A percentile compares a stretch with the other conserved stretches of the same genome.
phyloP scores from a whole-genome alignment of 2,888 invertebrate species.

The Scelioninae gen. 2 region DNA sequence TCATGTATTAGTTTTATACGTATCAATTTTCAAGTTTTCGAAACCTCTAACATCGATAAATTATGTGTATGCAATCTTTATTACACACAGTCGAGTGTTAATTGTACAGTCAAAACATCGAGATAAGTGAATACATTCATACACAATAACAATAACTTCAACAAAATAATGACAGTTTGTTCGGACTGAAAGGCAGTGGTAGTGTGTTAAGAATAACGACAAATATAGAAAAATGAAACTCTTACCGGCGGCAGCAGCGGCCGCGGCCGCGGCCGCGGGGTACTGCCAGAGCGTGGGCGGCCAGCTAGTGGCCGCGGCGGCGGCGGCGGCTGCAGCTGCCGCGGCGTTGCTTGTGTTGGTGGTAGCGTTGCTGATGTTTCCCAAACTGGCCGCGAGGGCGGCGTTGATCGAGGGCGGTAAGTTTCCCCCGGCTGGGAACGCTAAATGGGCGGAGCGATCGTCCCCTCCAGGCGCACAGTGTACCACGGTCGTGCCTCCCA shows the following conservation, averaged over 20 bases:
- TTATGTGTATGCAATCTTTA: too few species aligned
- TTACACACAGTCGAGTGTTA: too few species aligned
- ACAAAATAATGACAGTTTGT: neutral
- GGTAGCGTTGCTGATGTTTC: conserved; percentile 73
- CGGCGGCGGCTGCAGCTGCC: conserved; percentile 58
- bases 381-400: conserved; percentile 73
- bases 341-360: conserved; percentile 76
- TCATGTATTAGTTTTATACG: too few species aligned
- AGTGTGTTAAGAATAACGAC: too few species aligned
- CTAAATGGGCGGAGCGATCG: conserved; percentile 76
- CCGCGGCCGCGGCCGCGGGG: conserved; percentile 76
- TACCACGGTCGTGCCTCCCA: conserved; percentile 80
- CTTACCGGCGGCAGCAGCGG: conserved; percentile 65
- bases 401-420: conserved; percentile 75
- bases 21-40: too few species aligned
- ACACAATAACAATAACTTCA: too few species aligned
- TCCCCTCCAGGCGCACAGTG: conserved; percentile 81
- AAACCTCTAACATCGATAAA: too few species aligned
- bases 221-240: conserved; percentile 3
- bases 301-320: conserved; percentile 77
- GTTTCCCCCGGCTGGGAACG: conserved; percentile 74
- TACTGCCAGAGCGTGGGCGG: conserved; percentile 89
- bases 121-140: too few species aligned
- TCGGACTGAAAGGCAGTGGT: too few species aligned
- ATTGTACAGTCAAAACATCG: too few species aligned